These are phyloP conservation scores for Gandaritis pyraliata DNA, from an alignment of 2,888 invertebrate genomes.

Conservation along the genomic window DNA sequence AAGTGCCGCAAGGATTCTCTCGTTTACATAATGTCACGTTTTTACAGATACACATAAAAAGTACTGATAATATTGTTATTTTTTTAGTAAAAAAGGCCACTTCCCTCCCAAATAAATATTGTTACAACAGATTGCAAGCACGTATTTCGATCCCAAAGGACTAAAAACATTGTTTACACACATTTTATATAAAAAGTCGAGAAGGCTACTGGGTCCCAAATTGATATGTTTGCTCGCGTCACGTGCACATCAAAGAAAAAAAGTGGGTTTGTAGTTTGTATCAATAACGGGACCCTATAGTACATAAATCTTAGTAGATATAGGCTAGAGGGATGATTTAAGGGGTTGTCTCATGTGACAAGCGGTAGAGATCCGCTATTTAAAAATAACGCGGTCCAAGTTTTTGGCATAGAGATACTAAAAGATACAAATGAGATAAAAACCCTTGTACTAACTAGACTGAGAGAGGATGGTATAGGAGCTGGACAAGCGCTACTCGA, in stretches of 20 bases:
- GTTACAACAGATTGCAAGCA: conserved; percentile 40
- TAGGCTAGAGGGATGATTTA: conserved; percentile 50
- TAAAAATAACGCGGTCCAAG: neutral
- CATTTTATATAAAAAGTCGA: conserved; percentile 37
- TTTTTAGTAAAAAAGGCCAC: conserved; percentile 13
- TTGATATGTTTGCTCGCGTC: conserved; percentile 69
- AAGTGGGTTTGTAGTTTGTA: conserved; percentile 69
- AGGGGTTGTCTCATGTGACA: conserved; percentile 36
- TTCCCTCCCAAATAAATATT: conserved; percentile 38
- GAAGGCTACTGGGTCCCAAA: conserved; percentile 51
- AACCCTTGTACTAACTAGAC: no score
- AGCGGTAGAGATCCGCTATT: conserved; percentile 19
- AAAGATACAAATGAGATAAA: no score
- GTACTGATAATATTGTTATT: conserved; percentile 11
- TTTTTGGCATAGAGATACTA: no score
- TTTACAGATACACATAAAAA: neutral
- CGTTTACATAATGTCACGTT: neutral
- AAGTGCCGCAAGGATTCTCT: neutral
- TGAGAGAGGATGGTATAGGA: no score
- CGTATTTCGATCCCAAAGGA: conserved; percentile 38
- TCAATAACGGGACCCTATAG: conserved; percentile 66
- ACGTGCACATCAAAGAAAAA: conserved; percentile 71
- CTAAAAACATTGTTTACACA: conserved; percentile 42
- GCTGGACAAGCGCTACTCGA: no score
- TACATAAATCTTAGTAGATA: conserved; percentile 70